Conservation (phyloP, 2,113 vertebrate genomes). For the Eidolon helvum region DNA sequence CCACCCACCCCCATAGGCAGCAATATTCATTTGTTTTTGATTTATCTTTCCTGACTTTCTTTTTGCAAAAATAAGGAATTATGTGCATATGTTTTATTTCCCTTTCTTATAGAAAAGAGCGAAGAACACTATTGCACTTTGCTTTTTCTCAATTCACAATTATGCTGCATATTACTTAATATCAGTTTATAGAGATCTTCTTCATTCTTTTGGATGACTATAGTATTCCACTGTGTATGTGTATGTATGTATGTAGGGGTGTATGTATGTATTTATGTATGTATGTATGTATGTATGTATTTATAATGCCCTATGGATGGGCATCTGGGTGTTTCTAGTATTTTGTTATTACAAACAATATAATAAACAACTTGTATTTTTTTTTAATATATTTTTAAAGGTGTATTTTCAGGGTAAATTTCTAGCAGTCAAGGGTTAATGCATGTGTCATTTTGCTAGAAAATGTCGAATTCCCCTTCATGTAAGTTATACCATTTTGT, state of each 20-base stretch:
- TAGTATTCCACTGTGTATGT: not conserved
- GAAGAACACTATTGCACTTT: not conserved
- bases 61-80: conserved; percentile 11
- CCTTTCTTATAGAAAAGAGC: not conserved
- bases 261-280: no score
- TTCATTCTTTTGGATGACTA: not conserved
- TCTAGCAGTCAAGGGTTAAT: not conserved
- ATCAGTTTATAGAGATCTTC: not conserved
- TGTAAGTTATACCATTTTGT: not conserved
- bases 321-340: not conserved
- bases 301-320: not conserved
- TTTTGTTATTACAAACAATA: not conserved
- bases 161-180: not conserved
- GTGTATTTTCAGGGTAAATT: conserved; percentile 7
- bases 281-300: not conserved
- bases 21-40: not conserved
- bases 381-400: not conserved
- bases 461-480: not conserved
- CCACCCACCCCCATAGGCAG: not conserved
- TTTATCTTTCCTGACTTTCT: not conserved
- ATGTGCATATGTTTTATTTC: not conserved
- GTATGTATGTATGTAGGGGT: no score
- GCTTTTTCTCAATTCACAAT: not conserved
- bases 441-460: not conserved
- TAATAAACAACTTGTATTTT: not conserved